Evolutionary conservation across 2,888 invertebrate species (phyloP).

Genomic region (Vanessa cardui): DNA sequence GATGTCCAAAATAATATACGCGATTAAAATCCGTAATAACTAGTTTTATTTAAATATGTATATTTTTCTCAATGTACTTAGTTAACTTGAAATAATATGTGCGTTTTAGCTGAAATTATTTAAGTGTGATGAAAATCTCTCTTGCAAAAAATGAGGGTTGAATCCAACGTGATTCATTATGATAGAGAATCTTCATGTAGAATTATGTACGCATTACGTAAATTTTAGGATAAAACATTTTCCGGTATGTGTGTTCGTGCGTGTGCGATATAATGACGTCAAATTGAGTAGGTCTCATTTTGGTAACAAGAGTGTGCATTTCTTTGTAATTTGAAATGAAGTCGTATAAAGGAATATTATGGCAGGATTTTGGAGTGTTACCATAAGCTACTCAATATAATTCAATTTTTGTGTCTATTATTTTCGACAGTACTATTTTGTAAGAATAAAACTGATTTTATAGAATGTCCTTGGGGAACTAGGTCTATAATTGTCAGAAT

Average conservation of each 20-base stretch:
- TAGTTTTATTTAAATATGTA: too few relatives aligned
- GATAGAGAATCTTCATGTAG: constrained; percentile 3
- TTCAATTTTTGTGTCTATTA: too few relatives aligned
- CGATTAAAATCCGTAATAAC: too few relatives aligned
- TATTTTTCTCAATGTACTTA: too few relatives aligned
- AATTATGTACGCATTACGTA: constrained; percentile 11
- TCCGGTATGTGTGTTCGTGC: constrained; percentile 11
- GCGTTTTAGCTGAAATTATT: too few relatives aligned
- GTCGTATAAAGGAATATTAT: background rate
- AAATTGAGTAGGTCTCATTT: constrained; percentile 2
- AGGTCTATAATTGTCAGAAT: too few relatives aligned
- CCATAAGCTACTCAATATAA: too few relatives aligned
- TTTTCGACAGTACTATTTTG: too few relatives aligned
- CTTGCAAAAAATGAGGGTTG: background rate
- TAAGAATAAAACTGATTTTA: too few relatives aligned
- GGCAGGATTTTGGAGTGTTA: background rate
- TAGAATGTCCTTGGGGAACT: too few relatives aligned
- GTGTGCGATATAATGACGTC: constrained; percentile 22
- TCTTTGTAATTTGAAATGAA: background rate
- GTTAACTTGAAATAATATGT: too few relatives aligned
- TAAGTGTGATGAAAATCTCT: background rate
- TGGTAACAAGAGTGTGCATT: constrained; percentile 2
- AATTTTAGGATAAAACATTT: constrained; percentile 14
- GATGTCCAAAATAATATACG: too few relatives aligned
- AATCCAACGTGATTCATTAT: background rate